Percentiles rank a stretch among this genome's conserved stretches.
Conservation (phyloP, 1,140 invertebrate species). For the Proctacanthus coquilletti region DNA sequence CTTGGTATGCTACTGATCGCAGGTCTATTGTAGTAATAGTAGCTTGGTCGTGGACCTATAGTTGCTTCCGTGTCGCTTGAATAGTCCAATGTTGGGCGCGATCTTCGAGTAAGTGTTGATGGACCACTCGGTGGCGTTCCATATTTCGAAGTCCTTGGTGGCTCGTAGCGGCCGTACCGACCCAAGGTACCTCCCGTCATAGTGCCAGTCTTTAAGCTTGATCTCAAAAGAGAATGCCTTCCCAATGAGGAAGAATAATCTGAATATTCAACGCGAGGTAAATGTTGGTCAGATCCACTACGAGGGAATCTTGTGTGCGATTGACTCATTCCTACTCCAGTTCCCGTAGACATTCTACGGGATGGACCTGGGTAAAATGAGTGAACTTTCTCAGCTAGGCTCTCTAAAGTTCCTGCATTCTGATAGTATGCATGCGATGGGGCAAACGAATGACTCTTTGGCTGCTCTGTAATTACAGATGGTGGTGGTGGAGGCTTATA, state of each 20-base stretch:
- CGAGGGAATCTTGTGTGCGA: conserved; percentile 42
- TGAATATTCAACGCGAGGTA: conserved; percentile 65
- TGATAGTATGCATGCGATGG: conserved; percentile 67
- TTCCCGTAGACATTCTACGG: conserved; percentile 40
- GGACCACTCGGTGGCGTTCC: conserved; percentile 20
- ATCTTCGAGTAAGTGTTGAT: conserved; percentile 44
- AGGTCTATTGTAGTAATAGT: conserved; percentile 51
- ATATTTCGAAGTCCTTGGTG: conserved; percentile 23
- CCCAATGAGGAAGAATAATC: conserved; percentile 49
- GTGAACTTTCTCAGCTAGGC: conserved; percentile 77
- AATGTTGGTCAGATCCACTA: conserved; percentile 71
- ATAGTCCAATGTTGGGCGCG: conserved; percentile 65
- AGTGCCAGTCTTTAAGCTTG: conserved; percentile 53
- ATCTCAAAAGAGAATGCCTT: conserved; percentile 55
- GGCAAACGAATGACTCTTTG: conserved; percentile 67
- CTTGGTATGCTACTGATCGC: conserved; percentile 33
- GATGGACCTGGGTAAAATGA: conserved; percentile 58
- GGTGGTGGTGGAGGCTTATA: conserved; percentile 53
- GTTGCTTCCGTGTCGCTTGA: conserved; percentile 89
- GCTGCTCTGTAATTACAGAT: conserved; percentile 77
- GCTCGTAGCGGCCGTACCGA: conserved; percentile 27
- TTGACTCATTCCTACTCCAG: conserved; percentile 20
- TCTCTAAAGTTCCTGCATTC: conserved; percentile 64
- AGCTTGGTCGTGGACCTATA: conserved; percentile 56
- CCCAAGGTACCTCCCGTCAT: conserved; percentile 27